Percentiles rank a stretch among this genome's conserved stretches.
Evolutionary conservation across 2,113 vertebrate species (phyloP).

Genomic region (Misgurnus mizolepis): DNA sequence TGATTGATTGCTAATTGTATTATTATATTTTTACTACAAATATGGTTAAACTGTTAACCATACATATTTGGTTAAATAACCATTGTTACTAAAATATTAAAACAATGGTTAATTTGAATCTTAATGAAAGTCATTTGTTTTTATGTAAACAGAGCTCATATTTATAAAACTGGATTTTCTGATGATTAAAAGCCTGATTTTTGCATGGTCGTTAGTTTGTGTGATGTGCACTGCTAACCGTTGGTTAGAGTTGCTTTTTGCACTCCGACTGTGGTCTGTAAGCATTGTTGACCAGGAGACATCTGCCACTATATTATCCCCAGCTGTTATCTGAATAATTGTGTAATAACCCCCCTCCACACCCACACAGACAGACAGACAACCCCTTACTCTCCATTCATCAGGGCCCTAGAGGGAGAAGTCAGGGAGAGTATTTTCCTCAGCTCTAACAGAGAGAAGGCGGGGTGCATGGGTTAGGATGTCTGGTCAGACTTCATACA

Average conservation of each 20-base stretch:
- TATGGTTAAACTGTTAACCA: no score
- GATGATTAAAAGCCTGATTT: neutral
- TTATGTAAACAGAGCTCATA: neutral
- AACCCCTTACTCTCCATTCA: conserved; percentile 54
- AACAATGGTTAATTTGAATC: no score
- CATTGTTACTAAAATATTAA: no score
- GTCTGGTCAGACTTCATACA: conserved; percentile 4
- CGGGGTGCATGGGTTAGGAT: conserved; percentile 25
- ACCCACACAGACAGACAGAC: conserved; percentile 49
- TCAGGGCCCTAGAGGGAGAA: conserved; percentile 20
- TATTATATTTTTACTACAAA: no score
- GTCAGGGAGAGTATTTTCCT: conserved; percentile 41
- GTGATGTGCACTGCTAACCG: conserved; percentile 20
- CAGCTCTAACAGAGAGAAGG: conserved; percentile 7
- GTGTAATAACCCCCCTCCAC: conserved; percentile 68
- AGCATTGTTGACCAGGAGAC: conserved; percentile 81
- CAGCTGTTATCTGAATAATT: conserved; percentile 84
- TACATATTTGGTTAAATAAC: no score
- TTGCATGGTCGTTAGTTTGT: neutral
- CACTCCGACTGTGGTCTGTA: conserved; percentile 57
- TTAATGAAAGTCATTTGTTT: no score
- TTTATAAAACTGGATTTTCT: neutral
- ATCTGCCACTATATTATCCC: conserved; percentile 82
- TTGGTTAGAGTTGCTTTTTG: conserved; percentile 49
- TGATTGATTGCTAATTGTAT: no score